These are phyloP conservation scores for Xiphophorus maculatus DNA, from an alignment of 2,113 vertebrate genomes.

Conservation along the genomic window DNA sequence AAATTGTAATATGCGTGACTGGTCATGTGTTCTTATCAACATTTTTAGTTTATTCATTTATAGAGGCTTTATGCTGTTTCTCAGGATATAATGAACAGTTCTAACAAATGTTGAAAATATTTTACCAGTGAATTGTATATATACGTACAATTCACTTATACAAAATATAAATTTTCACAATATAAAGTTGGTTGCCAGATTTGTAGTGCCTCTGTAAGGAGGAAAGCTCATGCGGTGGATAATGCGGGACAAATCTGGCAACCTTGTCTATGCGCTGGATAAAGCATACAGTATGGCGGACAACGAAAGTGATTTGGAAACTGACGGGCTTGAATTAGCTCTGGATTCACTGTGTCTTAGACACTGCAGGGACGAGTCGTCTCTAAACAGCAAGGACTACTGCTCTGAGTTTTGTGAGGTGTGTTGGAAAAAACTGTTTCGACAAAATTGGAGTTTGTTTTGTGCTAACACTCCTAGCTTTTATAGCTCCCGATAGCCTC, in stretches of 20 bases:
- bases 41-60: neutral
- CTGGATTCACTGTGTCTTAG: slow-evolving; percentile 82
- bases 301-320: slow-evolving; percentile 94
- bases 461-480: slow-evolving; percentile 43
- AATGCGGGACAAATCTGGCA: slow-evolving; percentile 54
- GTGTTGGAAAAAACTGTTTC: slow-evolving; percentile 39
- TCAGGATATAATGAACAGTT: neutral
- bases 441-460: slow-evolving; percentile 28
- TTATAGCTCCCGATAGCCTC: slow-evolving; percentile 51
- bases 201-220: neutral
- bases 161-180: neutral
- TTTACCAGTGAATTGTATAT: neutral
- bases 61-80: neutral
- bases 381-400: slow-evolving; percentile 85
- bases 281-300: slow-evolving; percentile 94
- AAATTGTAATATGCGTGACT: too few relatives aligned
- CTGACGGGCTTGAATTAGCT: slow-evolving; percentile 88
- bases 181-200: slow-evolving; percentile 62
- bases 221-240: slow-evolving; percentile 9
- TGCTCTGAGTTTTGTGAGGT: slow-evolving; percentile 93
- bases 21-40: neutral
- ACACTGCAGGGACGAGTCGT: slow-evolving; percentile 63
- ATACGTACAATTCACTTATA: too few relatives aligned
- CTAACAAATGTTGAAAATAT: neutral
- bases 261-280: slow-evolving; percentile 80